phyloP scores from a whole-genome alignment of 2,113 vertebrate genomes.

The Edolisoma coerulescens region DNA sequence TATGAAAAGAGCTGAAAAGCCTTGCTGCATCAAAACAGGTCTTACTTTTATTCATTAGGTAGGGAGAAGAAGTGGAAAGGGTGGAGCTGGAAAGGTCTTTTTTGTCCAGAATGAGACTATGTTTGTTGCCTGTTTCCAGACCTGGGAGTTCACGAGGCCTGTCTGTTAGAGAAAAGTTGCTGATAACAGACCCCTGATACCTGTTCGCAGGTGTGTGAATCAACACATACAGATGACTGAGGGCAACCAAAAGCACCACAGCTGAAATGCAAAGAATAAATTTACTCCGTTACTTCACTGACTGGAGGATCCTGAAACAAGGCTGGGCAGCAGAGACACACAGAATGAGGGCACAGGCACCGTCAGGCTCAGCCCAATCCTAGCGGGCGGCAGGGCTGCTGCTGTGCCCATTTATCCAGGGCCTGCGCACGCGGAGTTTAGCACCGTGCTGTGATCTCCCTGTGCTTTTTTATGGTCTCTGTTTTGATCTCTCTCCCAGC shows the following conservation, averaged over 20 bases:
- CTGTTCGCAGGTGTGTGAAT: background rate
- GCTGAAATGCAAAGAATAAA: background rate
- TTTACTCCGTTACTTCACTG: rapidly evolving
- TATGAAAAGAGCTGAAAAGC: background rate
- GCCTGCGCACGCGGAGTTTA: rapidly evolving
- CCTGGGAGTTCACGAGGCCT: background rate
- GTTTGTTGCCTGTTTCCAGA: background rate
- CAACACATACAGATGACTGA: background rate
- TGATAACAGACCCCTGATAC: background rate
- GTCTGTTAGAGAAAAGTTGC: background rate
- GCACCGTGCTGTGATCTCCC: background rate
- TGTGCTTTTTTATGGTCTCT: background rate
- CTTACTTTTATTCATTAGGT: background rate
- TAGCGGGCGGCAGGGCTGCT: rapidly evolving
- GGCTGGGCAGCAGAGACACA: background rate
- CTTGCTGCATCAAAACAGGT: background rate
- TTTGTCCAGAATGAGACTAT: background rate
- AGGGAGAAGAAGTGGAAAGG: background rate
- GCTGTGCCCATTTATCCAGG: background rate
- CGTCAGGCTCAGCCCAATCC: background rate
- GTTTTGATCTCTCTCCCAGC: background rate
- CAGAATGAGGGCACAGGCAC: background rate
- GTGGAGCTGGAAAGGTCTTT: background rate
- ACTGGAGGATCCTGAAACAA: background rate
- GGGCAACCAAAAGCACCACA: background rate